Conservation (phyloP, 2,113 vertebrate genomes). For the Forbesichthys papilliferus region DNA sequence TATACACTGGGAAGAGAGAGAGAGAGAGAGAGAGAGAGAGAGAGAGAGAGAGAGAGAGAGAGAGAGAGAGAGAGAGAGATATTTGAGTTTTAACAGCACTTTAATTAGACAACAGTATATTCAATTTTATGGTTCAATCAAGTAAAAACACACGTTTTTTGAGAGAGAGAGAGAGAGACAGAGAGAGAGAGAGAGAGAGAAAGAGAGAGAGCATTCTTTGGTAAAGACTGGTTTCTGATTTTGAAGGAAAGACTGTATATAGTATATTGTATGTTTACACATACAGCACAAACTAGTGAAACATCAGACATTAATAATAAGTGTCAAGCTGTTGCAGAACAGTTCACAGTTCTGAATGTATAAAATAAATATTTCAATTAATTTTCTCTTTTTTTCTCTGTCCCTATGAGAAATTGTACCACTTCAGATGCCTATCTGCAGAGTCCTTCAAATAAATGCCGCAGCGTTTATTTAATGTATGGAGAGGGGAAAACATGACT, state of each 20-base stretch:
- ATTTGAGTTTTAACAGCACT: too few species aligned
- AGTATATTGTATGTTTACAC: not conserved
- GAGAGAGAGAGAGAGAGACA: too few species aligned
- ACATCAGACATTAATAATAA: too few species aligned
- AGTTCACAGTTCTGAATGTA: too few species aligned
- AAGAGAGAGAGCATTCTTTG: too few species aligned
- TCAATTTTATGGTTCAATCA: too few species aligned
- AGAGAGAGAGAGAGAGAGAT: not conserved
- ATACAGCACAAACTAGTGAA: too few species aligned
- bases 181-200: too few species aligned
- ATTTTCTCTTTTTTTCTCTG: not conserved
- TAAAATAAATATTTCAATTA: not conserved
- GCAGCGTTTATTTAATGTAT: not conserved
- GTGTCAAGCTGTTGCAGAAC: too few species aligned
- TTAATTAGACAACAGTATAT: too few species aligned
- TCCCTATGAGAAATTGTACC: conserved; percentile 10
- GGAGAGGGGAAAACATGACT: not conserved
- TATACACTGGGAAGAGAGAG: not conserved
- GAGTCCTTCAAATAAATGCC: conserved; percentile 33
- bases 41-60: not conserved
- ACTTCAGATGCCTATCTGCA: conserved; percentile 24
- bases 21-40: not conserved
- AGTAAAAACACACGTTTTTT: too few species aligned
- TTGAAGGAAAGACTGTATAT: not conserved
- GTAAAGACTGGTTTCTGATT: not conserved